These are phyloP conservation scores for Omphaloscelis lunosa DNA, from an alignment of 2,888 invertebrate species.

Conservation along the genomic window DNA sequence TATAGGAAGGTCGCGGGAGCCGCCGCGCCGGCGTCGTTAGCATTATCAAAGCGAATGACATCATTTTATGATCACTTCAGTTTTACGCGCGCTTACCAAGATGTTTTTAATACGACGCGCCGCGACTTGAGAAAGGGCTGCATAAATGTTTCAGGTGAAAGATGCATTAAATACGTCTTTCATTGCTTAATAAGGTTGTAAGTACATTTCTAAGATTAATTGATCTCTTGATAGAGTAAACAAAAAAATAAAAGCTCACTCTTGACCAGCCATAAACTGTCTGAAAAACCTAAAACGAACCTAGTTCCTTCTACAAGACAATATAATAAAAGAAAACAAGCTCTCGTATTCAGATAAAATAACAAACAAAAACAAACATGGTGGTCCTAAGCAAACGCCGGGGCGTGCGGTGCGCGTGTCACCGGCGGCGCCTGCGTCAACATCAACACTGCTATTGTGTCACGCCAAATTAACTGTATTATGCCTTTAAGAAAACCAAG, in stretches of 20 bases:
- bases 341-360: constrained; percentile 65
- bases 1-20: constrained; percentile 4
- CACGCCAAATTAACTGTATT: constrained; percentile 61
- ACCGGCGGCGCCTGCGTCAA: constrained; percentile 59
- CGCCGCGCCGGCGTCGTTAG: constrained; percentile 43
- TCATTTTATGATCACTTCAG: constrained; percentile 59
- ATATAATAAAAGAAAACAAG: constrained; percentile 63
- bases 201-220: background rate
- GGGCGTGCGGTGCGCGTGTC: constrained; percentile 42
- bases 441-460: constrained; percentile 59
- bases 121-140: background rate
- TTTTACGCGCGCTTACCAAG: constrained; percentile 44
- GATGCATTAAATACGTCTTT: background rate
- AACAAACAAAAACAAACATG: constrained; percentile 71
- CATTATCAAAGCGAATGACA: constrained; percentile 57
- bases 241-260: too few species aligned
- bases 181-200: background rate
- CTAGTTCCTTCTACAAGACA: constrained; percentile 21
- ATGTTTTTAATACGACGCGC: constrained; percentile 40
- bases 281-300: background rate
- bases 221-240: background rate
- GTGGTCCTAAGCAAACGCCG: constrained; percentile 65
- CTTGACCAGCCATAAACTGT: background rate
- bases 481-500: constrained; percentile 54
- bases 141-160: background rate